Evolutionary conservation across 1,140 invertebrate genomes (phyloP), one percentile per base, ranked within the genome.

Genomic region (Scaptomyza graminum): DNA sequence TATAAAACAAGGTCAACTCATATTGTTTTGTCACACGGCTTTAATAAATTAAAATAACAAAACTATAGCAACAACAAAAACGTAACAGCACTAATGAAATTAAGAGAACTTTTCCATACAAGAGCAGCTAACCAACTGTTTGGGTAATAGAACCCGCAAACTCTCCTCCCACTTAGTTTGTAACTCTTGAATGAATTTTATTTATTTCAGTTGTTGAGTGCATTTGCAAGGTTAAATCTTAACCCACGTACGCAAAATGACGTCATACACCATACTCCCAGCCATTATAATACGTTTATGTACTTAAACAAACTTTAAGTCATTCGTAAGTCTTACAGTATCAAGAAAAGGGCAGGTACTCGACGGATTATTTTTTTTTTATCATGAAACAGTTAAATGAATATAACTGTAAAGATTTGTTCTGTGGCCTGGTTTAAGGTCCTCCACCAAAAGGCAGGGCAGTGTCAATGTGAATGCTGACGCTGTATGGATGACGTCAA

Each of bases 1-100:
- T 37, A 15, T 15, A 37, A 70, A 87, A 79, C 72, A 88, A 89
- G 83, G 83, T 84, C 83, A 84, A 60, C 54, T 55, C 62, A 72
- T 66, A 77, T 84, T 89, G 69, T 77, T 74, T 69, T 75, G 61
- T 84, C 64, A 89, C 79, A 84, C 63, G 79, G 47, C 84, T 89
- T 84, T 77, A 88, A 88, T 88, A 84, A 72, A 88, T 89, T 88
- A 83, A 88, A 79, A 79, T 55, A 79, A 76, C 54, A 68, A 47
- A 51, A n/a, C 69, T 31, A 5, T 59, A 52, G 60, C 70, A 79
- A 65, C 2, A 28, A 28, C 28, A 28, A 28, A 34, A 9, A 2
- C 67, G 11, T 37, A 13, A 8, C 16, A 31, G 34, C 44, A 22
- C 72, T 57, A 79, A 62, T 73, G 56, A 50, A 51, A 59, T 63